Evolutionary conservation across 2,888 invertebrate species (phyloP).

Genomic region (Sericinus montela): DNA sequence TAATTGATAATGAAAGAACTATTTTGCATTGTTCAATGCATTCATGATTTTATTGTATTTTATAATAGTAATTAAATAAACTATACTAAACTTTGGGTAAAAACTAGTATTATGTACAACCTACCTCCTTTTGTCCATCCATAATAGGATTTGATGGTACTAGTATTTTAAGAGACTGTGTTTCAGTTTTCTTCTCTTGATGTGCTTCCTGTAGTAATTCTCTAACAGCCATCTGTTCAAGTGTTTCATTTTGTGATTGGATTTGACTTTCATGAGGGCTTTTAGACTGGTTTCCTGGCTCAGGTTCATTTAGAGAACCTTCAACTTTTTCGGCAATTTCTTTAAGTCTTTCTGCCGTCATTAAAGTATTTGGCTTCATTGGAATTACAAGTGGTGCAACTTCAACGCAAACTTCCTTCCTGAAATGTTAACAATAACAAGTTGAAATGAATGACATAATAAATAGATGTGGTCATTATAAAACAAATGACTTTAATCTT

Average conservation of each 20-base stretch:
- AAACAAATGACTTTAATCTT: too few relatives aligned
- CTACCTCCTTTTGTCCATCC: slow-evolving; percentile 82
- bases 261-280: slow-evolving; percentile 15
- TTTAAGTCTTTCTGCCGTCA: slow-evolving; percentile 68
- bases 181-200: slow-evolving; percentile 51
- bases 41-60: too few relatives aligned
- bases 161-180: slow-evolving; percentile 71
- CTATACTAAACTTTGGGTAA: too few relatives aligned
- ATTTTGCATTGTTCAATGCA: too few relatives aligned
- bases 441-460: too few relatives aligned
- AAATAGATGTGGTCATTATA: too few relatives aligned
- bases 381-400: slow-evolving; percentile 83
- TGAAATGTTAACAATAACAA: slow-evolving; percentile 35
- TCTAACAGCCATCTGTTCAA: slow-evolving; percentile 85
- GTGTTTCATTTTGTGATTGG: slow-evolving; percentile 43
- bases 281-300: slow-evolving; percentile 37
- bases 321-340: slow-evolving; percentile 73
- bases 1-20: too few relatives aligned
- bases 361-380: slow-evolving; percentile 77
- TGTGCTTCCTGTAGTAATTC: slow-evolving; percentile 83
- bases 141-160: slow-evolving; percentile 76
- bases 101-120: too few relatives aligned
- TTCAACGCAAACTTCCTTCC: slow-evolving; percentile 74
- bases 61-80: too few relatives aligned
- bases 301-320: slow-evolving; percentile 72